These are phyloP conservation scores for Channa maculata DNA, from an alignment of 2,113 vertebrate genomes.

Conservation along the genomic window DNA sequence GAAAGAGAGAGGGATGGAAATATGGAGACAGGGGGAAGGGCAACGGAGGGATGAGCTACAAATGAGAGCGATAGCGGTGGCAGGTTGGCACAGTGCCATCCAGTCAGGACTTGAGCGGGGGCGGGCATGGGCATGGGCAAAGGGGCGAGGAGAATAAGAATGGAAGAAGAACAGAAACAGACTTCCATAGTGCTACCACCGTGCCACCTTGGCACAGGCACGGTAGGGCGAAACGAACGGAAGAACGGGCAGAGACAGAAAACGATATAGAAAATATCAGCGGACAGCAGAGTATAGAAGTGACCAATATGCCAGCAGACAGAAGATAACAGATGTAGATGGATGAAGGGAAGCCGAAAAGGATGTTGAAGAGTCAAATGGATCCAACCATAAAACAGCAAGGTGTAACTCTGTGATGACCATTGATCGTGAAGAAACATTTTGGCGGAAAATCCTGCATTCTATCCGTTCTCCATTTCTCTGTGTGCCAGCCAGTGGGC, in stretches of 20 bases:
- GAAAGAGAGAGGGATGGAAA: slow-evolving; percentile 67
- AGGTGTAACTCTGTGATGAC: slow-evolving; percentile 20
- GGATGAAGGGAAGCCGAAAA: slow-evolving; percentile 31
- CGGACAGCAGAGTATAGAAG: slow-evolving; percentile 40
- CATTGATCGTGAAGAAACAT: slow-evolving; percentile 21
- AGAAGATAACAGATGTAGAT: slow-evolving; percentile 46
- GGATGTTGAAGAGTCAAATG: slow-evolving; percentile 40
- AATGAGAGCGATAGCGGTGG: slow-evolving; percentile 83
- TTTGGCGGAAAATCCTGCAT: slow-evolving; percentile 22
- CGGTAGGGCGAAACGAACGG: slow-evolving; percentile 39
- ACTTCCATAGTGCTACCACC: slow-evolving; percentile 72
- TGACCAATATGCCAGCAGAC: slow-evolving; percentile 57
- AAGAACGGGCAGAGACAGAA: slow-evolving; percentile 41
- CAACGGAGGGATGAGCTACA: slow-evolving; percentile 79
- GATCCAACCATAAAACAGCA: slow-evolving; percentile 28
- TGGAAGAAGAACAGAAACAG: slow-evolving; percentile 76
- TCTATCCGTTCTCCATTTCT: slow-evolving; percentile 28
- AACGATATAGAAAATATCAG: slow-evolving; percentile 39
- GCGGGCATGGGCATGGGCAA: slow-evolving; percentile 79
- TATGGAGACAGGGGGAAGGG: slow-evolving; percentile 79
- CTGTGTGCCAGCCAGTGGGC: slow-evolving; percentile 66
- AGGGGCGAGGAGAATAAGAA: slow-evolving; percentile 77
- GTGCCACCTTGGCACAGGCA: slow-evolving; percentile 76
- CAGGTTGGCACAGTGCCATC: slow-evolving; percentile 85
- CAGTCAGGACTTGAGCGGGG: slow-evolving; percentile 83